Evolutionary conservation across 2,797 vertebrate genomes (phyloP).

Genomic region (Pelodytes ibericus): DNA sequence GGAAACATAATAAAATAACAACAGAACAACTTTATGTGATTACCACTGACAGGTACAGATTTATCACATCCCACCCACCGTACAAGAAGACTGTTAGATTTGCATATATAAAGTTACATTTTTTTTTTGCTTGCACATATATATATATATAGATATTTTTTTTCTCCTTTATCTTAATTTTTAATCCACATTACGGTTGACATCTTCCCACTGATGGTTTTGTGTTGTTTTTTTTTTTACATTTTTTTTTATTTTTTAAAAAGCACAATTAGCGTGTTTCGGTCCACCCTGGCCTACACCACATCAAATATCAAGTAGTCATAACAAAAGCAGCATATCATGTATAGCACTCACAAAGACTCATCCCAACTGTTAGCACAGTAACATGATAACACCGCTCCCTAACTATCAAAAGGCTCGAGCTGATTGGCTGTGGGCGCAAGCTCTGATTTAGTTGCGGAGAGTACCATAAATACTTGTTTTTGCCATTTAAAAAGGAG

Average conservation of each 20-base stretch:
- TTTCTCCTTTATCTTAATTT: constrained; percentile 16
- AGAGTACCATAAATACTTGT: constrained; percentile 1
- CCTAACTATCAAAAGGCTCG: constrained; percentile 35
- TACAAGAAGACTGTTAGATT: constrained; percentile 40
- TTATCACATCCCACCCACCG: constrained; percentile 42
- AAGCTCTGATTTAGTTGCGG: constrained; percentile 32
- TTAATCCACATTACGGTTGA: constrained; percentile 23
- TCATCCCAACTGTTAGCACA: constrained; percentile 41
- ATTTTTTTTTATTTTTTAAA: not conserved
- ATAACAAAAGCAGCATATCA: constrained; percentile 52
- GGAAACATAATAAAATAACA: constrained; percentile 44
- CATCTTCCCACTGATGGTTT: constrained; percentile 32
- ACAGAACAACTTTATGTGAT: constrained; percentile 33
- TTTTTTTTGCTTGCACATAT: constrained; percentile 31
- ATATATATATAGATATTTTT: not conserved
- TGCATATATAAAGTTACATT: not conserved
- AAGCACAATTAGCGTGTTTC: constrained; percentile 16
- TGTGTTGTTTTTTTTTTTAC: not conserved
- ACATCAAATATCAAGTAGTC: constrained; percentile 44
- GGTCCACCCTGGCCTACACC: constrained; percentile 15
- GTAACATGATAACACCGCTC: constrained; percentile 37
- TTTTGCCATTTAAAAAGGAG: constrained; percentile 4
- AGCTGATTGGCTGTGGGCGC: constrained; percentile 10
- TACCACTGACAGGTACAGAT: constrained; percentile 46
- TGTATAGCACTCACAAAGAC: constrained; percentile 48